Evolutionary conservation across 2,113 vertebrate genomes (phyloP), one percentile per base, ranked within the genome.

Genomic region (Phalacrocorax pelagicus): DNA sequence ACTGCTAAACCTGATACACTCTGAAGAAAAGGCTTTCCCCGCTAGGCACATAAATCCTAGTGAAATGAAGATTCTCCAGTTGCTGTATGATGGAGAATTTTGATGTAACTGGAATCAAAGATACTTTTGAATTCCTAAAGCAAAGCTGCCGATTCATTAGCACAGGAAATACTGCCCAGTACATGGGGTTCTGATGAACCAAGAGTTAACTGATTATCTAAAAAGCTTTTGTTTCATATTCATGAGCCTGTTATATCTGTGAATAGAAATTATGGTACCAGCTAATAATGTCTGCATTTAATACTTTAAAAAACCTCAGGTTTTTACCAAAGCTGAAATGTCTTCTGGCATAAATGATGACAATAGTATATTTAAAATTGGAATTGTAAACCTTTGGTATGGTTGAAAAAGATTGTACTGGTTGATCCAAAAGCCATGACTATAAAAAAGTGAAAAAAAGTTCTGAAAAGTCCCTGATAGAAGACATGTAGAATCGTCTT

Each of bases 1-100:
- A 21, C 44, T 92, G 52, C 93, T 92, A 84, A 92, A 94, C 40
- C 10, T 21, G 23, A 88, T 89, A 82, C 15, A 40, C 34, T 84
- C 73, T 79, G 40, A 74, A 84, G 81, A n/a, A 89, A 95, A 87
- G 49, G 30, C 42, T 84, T 94, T 92, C 40, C 65, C 49, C 24
- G 16, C 84, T 54, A 78, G 54, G 24, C 58, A 51, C 57, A 82
- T 91, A 92, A 94, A 93, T 97, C 34, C 58, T 90, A 54, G 34
- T 82, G 78, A 94, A 77, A 14, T 74, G 58, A 86, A 51, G 57
- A 85, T 72, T 94, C 47, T 61, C 29, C 22, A 19, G 26, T 71
- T 92, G 40, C 52, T 87, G 49, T 4, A 1, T 61, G 74, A 40
- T 75, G 38, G 52, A 84, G 36, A 67, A 81, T 93, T 90, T 90